phyloP scores from a whole-genome alignment of 2,113 vertebrate species.

The Anolis sagrei region DNA sequence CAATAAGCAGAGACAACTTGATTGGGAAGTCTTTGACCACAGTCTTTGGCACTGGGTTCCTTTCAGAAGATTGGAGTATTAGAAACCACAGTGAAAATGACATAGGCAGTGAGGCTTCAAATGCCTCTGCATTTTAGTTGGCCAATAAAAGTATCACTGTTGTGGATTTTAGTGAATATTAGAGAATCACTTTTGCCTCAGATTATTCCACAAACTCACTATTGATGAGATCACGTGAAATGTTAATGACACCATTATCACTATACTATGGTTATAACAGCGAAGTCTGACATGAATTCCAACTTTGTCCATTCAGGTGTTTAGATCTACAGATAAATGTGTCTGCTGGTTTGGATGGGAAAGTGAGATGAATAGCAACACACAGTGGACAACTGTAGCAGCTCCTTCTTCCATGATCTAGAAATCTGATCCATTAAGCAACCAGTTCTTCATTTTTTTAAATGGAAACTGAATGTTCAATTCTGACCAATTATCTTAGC shows the following conservation, averaged over 20 bases:
- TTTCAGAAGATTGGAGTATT: neutral
- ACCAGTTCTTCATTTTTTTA: neutral
- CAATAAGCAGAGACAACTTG: neutral
- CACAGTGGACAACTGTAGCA: neutral
- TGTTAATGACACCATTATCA: neutral
- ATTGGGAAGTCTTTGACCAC: neutral
- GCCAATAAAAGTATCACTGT: no score
- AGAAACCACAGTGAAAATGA: no score
- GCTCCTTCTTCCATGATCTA: neutral
- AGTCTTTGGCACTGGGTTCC: neutral
- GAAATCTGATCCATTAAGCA: neutral
- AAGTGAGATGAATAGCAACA: neutral
- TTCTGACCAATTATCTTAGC: neutral
- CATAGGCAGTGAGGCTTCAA: no score
- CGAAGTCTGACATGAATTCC: neutral
- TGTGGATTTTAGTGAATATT: neutral
- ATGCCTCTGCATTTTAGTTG: no score
- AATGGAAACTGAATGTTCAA: neutral
- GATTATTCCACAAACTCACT: neutral
- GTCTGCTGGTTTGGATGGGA: neutral
- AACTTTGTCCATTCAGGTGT: neutral
- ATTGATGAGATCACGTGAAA: neutral
- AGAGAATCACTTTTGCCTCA: neutral
- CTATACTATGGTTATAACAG: neutral
- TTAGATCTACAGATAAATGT: neutral